Base-by-base conservation (phyloP, 2,888 invertebrate genomes). In the Agrypnus murinus region DNA sequence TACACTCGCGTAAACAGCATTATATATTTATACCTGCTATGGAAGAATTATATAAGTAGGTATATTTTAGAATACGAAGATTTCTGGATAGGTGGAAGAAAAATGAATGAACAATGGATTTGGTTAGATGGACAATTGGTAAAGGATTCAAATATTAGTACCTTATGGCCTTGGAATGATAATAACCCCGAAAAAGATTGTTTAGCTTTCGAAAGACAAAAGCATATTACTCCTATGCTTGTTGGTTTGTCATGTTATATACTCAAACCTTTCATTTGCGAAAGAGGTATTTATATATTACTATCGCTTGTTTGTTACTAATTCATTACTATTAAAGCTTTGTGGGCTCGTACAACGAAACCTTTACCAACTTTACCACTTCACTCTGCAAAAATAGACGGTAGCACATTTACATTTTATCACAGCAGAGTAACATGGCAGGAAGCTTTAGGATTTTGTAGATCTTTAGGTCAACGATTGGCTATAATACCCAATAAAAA, bases 401-500 rank as follows among this genome's bases (percentile, higher is more conserved):
- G 12, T 8, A 45, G 40, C 9, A 31, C 45, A 14, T 66, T 66
- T 59, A 66, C 66, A 38, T 48, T 48, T 19, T 65, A 65, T 14
- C 46, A 57, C 32, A 57, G 65, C 19, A 40, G 17, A 50, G 31
- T 59, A 10, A 1, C 50, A 9, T 66, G 59, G 59, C 14, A 14
- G 10, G n/a, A 58, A 38, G 59, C 59, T 0, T n/a, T 59, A 6
- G 48, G 38, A 9, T 66, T 59, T 25, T 66, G 66, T 17, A 59
- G 48, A 59, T 14, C 32, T 17, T 8, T 48, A 9, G 66, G 40
- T 25, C 50, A 66, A 46, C 25, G 59, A n/a, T 45, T 66, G 17
- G 59, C 58, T 5, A 5, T 59, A 2, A 25, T 66, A 32, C 40
- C 59, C 0, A 31, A 66, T 48, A n/a, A 17, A 9, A 14, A 25